These are phyloP conservation scores for Gerris lacustris DNA, from an alignment of 2,888 invertebrate species.

Conservation along the genomic window DNA sequence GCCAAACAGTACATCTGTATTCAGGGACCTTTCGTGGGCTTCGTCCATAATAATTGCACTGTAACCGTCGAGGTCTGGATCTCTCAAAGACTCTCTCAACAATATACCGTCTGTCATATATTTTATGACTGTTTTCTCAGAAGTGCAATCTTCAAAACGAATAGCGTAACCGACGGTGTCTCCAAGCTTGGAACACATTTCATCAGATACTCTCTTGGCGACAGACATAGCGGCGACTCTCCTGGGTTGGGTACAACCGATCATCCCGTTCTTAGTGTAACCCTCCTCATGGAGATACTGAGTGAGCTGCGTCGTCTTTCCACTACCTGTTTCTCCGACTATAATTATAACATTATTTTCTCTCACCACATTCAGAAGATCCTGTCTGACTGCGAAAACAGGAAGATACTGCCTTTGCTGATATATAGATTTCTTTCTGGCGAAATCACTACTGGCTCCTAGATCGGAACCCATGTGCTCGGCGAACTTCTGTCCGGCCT, in stretches of 20 bases:
- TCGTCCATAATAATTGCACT: conserved; percentile 99
- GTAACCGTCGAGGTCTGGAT: conserved; percentile 93
- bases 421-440: conserved; percentile 65
- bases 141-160: conserved; percentile 98
- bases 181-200: conserved; percentile 80
- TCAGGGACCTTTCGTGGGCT: conserved; percentile 94
- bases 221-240: conserved; percentile 99
- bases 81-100: conserved; percentile 85
- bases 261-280: conserved; percentile 79
- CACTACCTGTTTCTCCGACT: conserved; percentile 89
- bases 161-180: conserved; percentile 85
- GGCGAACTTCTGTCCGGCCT: conserved; percentile 90
- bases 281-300: conserved; percentile 97
- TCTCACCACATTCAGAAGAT: conserved; percentile 76
- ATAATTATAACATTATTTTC: conserved; percentile 92
- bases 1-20: conserved; percentile 96
- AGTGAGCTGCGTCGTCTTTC: conserved; percentile 95
- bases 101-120: conserved; percentile 99
- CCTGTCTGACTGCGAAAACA: conserved; percentile 88
- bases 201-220: conserved; percentile 95
- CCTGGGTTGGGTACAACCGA: conserved; percentile 96
- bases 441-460: conserved; percentile 67
- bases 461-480: conserved; percentile 66
- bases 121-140: conserved; percentile 80
- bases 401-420: conserved; percentile 88